A percentile compares a stretch with the other conserved stretches of the same genome.
These are phyloP conservation scores for Equus przewalskii DNA, from an alignment of 2,113 vertebrate species.

Conservation along the genomic window DNA sequence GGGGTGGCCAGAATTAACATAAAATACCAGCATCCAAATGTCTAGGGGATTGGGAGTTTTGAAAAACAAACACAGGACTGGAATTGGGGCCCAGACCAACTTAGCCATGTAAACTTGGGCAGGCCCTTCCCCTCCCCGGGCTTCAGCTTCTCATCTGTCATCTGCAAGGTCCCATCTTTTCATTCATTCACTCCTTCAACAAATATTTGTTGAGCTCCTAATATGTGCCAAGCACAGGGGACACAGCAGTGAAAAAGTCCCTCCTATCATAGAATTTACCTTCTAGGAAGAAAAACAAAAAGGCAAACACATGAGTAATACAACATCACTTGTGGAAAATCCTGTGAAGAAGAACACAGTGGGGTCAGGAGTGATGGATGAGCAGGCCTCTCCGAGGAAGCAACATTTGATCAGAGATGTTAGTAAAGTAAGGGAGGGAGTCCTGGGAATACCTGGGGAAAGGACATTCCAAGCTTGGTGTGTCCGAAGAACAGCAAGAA, in stretches of 20 bases:
- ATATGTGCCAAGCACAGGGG: not conserved
- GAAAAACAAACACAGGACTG: not conserved
- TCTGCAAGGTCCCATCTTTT: not conserved
- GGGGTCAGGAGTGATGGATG: not conserved
- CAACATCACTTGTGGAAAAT: not conserved
- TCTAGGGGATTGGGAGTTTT: not conserved
- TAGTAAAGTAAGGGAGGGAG: not conserved
- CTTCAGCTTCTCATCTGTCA: not conserved
- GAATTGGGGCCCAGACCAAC: not conserved
- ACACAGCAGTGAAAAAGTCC: not conserved
- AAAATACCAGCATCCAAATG: not conserved
- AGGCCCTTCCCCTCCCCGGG: not conserved
- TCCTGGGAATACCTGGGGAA: not conserved
- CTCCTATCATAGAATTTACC: not conserved
- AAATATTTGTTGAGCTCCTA: not conserved
- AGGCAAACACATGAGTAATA: not conserved
- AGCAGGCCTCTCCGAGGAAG: not conserved
- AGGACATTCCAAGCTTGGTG: not conserved
- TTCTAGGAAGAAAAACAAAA: not conserved
- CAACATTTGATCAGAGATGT: not conserved
- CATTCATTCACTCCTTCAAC: not conserved
- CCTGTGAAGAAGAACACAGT: not conserved
- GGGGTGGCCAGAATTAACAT: not conserved
- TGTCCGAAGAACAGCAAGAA: not conserved
- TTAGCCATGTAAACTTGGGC: not conserved